Conservation (phyloP, 2,888 invertebrate genomes). For the Agrilus mali region DNA sequence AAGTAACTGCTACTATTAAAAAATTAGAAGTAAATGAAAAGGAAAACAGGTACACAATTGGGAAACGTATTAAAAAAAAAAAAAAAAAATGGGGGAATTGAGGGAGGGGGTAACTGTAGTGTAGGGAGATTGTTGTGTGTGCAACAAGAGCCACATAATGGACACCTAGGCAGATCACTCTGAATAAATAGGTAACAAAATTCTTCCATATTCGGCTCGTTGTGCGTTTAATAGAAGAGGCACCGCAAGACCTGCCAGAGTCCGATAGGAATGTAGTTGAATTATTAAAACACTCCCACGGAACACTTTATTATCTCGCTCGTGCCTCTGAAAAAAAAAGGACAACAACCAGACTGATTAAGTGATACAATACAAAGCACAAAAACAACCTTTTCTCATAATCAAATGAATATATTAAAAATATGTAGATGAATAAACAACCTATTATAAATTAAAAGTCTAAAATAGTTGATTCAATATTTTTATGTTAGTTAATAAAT, state of each 20-base stretch:
- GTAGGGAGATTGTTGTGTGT: constrained; percentile 3
- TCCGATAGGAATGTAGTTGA: constrained; percentile 26
- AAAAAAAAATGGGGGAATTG: no score
- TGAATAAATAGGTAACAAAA: constrained; percentile 12
- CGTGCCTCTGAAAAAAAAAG: constrained; percentile 71
- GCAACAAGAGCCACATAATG: constrained; percentile 2
- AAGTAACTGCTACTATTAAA: no score
- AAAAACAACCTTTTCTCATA: constrained; percentile 8
- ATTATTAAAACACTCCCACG: constrained; percentile 33
- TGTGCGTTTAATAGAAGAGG: constrained; percentile 30
- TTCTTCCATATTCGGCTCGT: constrained; percentile 28
- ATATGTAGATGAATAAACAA: no score
- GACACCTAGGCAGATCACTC: constrained; percentile 2
- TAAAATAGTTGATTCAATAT: no score
- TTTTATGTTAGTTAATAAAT: no score
- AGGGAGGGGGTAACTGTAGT: not conserved
- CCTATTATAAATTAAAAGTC: no score
- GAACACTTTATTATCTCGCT: constrained; percentile 52
- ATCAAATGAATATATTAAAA: no score
- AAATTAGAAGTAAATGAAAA: no score
- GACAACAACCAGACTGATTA: constrained; percentile 40
- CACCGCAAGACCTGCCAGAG: constrained; percentile 33
- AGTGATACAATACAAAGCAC: not conserved
- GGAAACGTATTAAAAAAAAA: no score
- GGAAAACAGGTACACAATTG: no score